Conservation (phyloP, 2,888 invertebrate genomes). For the Clunio marinus region DNA sequence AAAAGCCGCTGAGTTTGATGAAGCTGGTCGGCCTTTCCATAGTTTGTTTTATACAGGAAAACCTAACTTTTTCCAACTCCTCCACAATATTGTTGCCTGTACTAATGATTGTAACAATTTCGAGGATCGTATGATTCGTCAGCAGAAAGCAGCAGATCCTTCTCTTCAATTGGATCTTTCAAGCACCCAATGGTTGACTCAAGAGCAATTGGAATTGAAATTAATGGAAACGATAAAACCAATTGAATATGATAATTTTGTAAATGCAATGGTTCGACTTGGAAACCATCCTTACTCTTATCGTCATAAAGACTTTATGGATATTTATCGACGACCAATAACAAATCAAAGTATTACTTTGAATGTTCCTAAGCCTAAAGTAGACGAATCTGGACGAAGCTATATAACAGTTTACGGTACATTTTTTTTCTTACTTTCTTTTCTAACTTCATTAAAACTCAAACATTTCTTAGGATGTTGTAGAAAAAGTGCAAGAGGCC, state of each 20-base stretch:
- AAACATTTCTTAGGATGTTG: slow-evolving; percentile 56
- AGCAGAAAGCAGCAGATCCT: slow-evolving; percentile 59
- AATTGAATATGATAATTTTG: slow-evolving; percentile 67
- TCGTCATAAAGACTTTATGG: slow-evolving; percentile 66
- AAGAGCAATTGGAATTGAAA: slow-evolving; percentile 60
- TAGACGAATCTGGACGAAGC: slow-evolving; percentile 66
- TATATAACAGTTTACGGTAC: slow-evolving; percentile 66
- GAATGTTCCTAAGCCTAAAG: slow-evolving; percentile 64
- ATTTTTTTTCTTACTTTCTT: slow-evolving; percentile 33
- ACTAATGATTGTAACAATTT: slow-evolving; percentile 63
- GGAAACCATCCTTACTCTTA: slow-evolving; percentile 67
- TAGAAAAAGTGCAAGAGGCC: slow-evolving; percentile 67
- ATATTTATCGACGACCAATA: slow-evolving; percentile 62
- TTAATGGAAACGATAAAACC: slow-evolving; percentile 66
- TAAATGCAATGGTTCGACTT: slow-evolving; percentile 67
- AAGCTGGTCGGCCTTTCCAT: slow-evolving; percentile 85
- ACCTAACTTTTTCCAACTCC: slow-evolving; percentile 76
- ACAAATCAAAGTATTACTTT: slow-evolving; percentile 57
- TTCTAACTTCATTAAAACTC: neutral
- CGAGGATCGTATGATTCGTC: slow-evolving; percentile 66
- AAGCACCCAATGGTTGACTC: slow-evolving; percentile 63
- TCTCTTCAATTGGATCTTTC: slow-evolving; percentile 56
- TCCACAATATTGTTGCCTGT: slow-evolving; percentile 72
- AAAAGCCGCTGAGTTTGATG: slow-evolving; percentile 87
- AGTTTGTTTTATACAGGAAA: slow-evolving; percentile 86